A percentile compares a stretch with the other conserved stretches of the same genome.
Evolutionary conservation across 2,888 invertebrate genomes (phyloP).

Genomic region (Spisula subtruncata): DNA sequence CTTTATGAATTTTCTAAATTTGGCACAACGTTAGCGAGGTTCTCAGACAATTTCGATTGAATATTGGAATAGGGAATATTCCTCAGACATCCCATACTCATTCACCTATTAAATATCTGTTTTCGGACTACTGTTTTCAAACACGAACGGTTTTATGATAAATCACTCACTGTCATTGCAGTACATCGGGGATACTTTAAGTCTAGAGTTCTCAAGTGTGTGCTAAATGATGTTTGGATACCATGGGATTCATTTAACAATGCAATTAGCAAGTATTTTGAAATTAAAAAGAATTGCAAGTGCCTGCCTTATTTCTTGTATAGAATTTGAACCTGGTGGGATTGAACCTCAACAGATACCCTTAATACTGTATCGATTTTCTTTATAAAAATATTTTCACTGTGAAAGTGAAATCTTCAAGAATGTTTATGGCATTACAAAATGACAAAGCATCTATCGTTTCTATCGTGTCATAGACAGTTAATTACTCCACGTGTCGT

Average conservation of each 20-base stretch:
- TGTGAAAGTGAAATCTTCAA: too few relatives aligned
- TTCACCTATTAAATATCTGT: neutral
- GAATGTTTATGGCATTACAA: neutral
- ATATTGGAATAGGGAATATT: neutral
- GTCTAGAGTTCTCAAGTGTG: neutral
- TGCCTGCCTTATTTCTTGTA: too few relatives aligned
- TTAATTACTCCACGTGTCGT: neutral
- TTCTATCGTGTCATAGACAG: neutral
- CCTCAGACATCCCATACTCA: neutral
- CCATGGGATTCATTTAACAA: neutral
- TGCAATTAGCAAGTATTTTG: neutral
- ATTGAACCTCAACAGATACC: too few relatives aligned
- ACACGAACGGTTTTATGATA: neutral
- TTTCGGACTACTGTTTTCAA: neutral
- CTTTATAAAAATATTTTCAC: too few relatives aligned
- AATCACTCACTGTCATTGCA: neutral
- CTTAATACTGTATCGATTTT: too few relatives aligned
- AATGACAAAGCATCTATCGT: neutral
- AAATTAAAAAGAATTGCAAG: neutral
- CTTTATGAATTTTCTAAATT: slow-evolving; percentile 14
- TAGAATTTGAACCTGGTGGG: too few relatives aligned
- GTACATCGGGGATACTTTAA: neutral
- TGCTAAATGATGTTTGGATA: neutral
- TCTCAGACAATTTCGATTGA: neutral
- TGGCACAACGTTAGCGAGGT: neutral